Base-by-base conservation (phyloP, 1,140 invertebrate species). In the Heliothis subflexa region DNA sequence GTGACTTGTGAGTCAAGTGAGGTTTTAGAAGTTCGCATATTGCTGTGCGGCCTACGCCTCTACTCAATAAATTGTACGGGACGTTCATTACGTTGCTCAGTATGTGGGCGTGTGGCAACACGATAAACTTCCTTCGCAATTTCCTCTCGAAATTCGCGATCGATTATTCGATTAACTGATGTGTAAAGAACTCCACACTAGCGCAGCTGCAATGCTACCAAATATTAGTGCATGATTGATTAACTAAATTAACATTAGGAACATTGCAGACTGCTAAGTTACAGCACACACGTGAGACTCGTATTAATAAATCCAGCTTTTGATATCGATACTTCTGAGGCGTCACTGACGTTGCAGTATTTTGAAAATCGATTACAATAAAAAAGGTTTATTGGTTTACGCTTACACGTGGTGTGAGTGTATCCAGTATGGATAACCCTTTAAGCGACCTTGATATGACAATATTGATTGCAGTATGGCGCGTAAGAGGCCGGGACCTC, bases 381-480 rank as follows among this genome's bases (percentile, higher is more conserved):
- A 40, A 40, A 40, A 0, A 40, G 33, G 5, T 40, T 40, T 40
- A 40, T 40, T 40, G 33, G 33, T 7, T 40, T n/a, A 0, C 0
- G 12, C 3, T 12, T 11, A 25, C 50, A 25, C 33, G 25, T n/a
- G 5, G 9, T 66, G 33, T 40, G 33, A 49, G 21, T 28, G 25
- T 71, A 16, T 33, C 49, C 13, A 47, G 10, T 57, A 47, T 59
- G 40, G 28, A 61, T 57, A 40, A 55, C 25, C 28, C 57, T 52
- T 13, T 49, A 62, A 45, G 59, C 64, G 40, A 64, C 59, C 47
- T 75, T 50, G 73, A 75, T 75, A 52, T 64, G 57, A 75, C 59
- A 70, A 61, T 70, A 71, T 70, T 70, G 47, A 72, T 52, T 78
- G 66, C 57, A 78, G 64, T 62, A 62, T 45, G 66, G 68, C 77